A percentile compares a stretch with the other conserved stretches of the same genome.
phyloP scores from a whole-genome alignment of 2,888 invertebrate genomes.

The Candidula unifasciata region DNA sequence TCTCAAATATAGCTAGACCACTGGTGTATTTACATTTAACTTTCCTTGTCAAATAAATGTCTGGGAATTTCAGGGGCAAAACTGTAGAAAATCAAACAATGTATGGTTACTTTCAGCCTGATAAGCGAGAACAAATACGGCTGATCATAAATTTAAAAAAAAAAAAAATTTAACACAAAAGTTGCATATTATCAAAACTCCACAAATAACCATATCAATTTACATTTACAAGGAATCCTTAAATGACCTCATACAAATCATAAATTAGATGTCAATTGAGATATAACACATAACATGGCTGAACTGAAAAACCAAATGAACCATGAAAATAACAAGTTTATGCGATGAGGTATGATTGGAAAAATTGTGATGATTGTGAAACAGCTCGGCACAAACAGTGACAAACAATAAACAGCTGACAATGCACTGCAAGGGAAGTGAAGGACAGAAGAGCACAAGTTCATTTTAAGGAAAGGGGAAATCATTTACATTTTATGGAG shows the following conservation, averaged over 20 bases:
- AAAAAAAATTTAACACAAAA: background rate
- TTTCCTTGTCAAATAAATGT: background rate
- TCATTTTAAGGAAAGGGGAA: background rate
- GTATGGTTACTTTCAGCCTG: background rate
- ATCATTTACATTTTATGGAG: background rate
- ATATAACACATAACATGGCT: background rate
- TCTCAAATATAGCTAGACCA: no score
- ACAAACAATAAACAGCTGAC: no score
- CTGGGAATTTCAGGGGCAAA: no score
- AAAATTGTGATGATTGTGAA: background rate
- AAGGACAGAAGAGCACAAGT: no score
- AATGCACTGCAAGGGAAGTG: no score
- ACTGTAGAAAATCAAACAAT: no score
- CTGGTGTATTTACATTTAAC: slow-evolving; percentile 21
- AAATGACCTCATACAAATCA: slow-evolving; percentile 27
- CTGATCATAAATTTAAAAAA: slow-evolving; percentile 9
- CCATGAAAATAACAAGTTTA: background rate
- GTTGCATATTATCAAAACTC: slow-evolving; percentile 43
- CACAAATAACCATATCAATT: slow-evolving; percentile 24
- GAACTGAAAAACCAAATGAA: background rate
- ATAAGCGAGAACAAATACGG: slow-evolving; percentile 19
- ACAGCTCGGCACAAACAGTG: no score
- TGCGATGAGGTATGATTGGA: slow-evolving; percentile 21
- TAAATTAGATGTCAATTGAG: slow-evolving; percentile 24
- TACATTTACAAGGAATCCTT: slow-evolving; percentile 26